Percentiles rank a stretch among this genome's conserved stretches.
Evolutionary conservation across 2,113 vertebrate species (phyloP).

Genomic region (Atrichornis clamosus): DNA sequence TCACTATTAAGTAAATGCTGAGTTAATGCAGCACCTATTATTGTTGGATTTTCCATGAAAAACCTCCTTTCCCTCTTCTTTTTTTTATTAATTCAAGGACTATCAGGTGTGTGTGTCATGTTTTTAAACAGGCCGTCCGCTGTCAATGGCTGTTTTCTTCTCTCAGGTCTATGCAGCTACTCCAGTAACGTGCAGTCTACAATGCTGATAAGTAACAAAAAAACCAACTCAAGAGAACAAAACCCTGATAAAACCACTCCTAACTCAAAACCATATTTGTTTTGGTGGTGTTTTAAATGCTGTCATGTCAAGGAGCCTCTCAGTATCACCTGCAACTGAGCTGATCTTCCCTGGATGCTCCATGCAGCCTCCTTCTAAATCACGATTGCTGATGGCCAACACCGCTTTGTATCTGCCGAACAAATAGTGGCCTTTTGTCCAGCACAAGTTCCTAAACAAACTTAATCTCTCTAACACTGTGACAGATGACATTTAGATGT

Average conservation of each 20-base stretch:
- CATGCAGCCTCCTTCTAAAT: constrained; percentile 75
- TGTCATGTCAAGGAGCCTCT: constrained; percentile 71
- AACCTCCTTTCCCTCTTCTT: constrained; percentile 58
- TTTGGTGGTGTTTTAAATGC: constrained; percentile 53
- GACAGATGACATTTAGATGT: constrained; percentile 89
- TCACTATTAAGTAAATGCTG: constrained; percentile 80
- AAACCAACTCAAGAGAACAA: background rate
- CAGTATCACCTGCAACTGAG: constrained; percentile 80
- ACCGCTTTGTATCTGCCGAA: constrained; percentile 79
- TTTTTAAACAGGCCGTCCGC: constrained; percentile 65
- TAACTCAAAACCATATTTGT: constrained; percentile 58
- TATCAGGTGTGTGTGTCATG: constrained; percentile 78
- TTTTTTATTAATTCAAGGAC: constrained; percentile 74
- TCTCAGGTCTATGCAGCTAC: constrained; percentile 33
- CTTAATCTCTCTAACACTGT: constrained; percentile 88
- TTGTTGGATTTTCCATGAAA: constrained; percentile 77
- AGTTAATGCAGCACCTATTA: constrained; percentile 77
- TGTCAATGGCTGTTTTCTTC: constrained; percentile 70
- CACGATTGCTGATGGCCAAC: constrained; percentile 76
- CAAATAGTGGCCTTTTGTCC: constrained; percentile 85
- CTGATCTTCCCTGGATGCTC: constrained; percentile 78
- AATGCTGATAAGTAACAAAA: background rate
- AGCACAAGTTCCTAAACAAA: constrained; percentile 89
- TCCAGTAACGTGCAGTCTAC: background rate
- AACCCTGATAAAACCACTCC: background rate